phyloP scores from a whole-genome alignment of 2,797 vertebrate species.

The Acanthurus lineatus region DNA sequence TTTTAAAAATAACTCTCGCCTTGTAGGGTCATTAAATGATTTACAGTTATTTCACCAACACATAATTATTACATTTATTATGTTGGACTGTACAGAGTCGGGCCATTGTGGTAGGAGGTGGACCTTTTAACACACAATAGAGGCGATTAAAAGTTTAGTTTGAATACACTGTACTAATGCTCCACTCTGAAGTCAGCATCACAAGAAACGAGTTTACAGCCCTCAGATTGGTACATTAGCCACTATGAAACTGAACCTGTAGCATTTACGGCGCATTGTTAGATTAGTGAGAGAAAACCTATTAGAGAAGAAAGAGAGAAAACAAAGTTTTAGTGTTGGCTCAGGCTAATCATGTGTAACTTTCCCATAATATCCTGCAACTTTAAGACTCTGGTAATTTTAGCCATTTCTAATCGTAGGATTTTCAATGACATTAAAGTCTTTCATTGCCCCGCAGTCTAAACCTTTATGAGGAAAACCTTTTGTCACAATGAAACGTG shows the following conservation, averaged over 20 bases:
- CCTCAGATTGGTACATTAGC: constrained; percentile 28
- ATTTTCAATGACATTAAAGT: constrained; percentile 72
- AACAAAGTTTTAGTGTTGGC: constrained; percentile 12
- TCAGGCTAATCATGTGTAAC: constrained; percentile 19
- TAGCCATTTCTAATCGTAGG: constrained; percentile 63
- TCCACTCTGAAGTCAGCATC: constrained; percentile 43
- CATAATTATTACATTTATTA: constrained; percentile 86
- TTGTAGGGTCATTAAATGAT: constrained; percentile 87
- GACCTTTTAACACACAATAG: constrained; percentile 62
- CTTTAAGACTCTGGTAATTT: constrained; percentile 37
- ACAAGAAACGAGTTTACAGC: constrained; percentile 48
- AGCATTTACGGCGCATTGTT: constrained; percentile 18
- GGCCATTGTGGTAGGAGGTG: constrained; percentile 61
- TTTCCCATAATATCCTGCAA: constrained; percentile 38
- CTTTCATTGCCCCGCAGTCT: constrained; percentile 43
- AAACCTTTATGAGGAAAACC: constrained; percentile 57
- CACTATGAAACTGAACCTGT: constrained; percentile 38
- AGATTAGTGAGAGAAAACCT: constrained; percentile 25
- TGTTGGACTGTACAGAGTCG: constrained; percentile 68
- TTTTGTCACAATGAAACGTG: constrained; percentile 63
- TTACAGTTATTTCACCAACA: constrained; percentile 85
- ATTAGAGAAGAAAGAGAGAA: constrained; percentile 4
- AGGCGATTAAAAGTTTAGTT: constrained; percentile 63
- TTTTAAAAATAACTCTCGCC: constrained; percentile 86
- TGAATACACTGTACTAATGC: constrained; percentile 30